Evolutionary conservation across 2,113 vertebrate species (phyloP).

Genomic region (Atrichornis clamosus): DNA sequence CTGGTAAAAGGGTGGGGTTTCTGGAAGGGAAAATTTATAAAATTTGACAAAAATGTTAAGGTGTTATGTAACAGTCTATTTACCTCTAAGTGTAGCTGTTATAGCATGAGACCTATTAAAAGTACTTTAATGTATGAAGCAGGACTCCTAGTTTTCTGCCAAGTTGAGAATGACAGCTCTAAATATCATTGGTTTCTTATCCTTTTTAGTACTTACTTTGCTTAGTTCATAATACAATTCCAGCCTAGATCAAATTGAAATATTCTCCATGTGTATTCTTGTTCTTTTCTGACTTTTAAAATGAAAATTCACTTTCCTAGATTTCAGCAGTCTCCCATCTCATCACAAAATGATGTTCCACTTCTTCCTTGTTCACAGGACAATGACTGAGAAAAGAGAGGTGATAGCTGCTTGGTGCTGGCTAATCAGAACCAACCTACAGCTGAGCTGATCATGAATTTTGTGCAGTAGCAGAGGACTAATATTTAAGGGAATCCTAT

Average conservation of each 20-base stretch:
- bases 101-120: neutral
- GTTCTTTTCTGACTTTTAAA: neutral
- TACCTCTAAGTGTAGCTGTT: neutral
- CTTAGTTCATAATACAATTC: neutral
- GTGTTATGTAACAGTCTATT: neutral
- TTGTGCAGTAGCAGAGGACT: neutral
- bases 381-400: neutral
- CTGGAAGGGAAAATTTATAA: neutral
- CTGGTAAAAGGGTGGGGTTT: rapidly evolving
- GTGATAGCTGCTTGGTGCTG: neutral
- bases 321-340: neutral
- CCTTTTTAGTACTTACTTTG: neutral
- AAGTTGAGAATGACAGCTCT: neutral
- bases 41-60: neutral
- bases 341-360: neutral
- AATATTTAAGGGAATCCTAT: neutral
- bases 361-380: neutral
- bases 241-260: neutral
- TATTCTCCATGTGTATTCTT: neutral
- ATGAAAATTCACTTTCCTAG: neutral
- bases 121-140: neutral
- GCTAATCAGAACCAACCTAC: neutral
- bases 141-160: neutral
- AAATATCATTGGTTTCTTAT: neutral
- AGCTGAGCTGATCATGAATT: neutral